phyloP scores from a whole-genome alignment of 2,888 invertebrate species.

The Griposia aprilina region DNA sequence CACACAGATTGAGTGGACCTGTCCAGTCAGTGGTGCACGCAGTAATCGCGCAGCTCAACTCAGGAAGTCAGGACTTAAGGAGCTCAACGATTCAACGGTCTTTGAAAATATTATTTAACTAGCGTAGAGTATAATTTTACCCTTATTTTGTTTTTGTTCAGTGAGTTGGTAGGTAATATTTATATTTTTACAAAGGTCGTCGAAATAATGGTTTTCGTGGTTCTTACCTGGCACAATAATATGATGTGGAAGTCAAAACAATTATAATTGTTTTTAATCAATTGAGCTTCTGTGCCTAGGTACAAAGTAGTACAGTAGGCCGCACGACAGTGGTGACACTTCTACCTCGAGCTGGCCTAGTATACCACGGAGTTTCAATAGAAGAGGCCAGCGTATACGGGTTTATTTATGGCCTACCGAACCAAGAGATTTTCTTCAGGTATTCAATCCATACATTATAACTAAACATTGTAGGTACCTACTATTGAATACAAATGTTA shows the following conservation, averaged over 20 bases:
- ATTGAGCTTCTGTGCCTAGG: neutral
- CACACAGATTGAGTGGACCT: no score
- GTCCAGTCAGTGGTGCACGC: no score
- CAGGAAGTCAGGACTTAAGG: no score
- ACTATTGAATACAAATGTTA: constrained; percentile 2
- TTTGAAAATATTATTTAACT: constrained; percentile 77
- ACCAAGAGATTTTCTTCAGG: no score
- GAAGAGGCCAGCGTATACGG: neutral
- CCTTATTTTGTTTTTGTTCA: constrained; percentile 53
- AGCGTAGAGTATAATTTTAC: constrained; percentile 67
- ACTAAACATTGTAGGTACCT: neutral
- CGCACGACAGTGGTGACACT: neutral
- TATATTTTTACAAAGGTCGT: neutral
- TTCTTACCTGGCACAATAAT: neutral
- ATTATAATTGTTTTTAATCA: neutral
- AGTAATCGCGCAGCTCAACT: no score
- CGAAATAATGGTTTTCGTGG: neutral
- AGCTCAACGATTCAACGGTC: no score
- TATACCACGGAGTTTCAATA: neutral
- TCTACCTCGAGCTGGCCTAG: neutral
- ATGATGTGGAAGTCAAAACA: neutral
- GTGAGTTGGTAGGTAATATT: constrained; percentile 14
- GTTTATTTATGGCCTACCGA: neutral
- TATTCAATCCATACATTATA: neutral
- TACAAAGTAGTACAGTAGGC: no score